These are phyloP conservation scores for Antennarius maculatus DNA, from an alignment of 2,797 vertebrate genomes.

Conservation along the genomic window DNA sequence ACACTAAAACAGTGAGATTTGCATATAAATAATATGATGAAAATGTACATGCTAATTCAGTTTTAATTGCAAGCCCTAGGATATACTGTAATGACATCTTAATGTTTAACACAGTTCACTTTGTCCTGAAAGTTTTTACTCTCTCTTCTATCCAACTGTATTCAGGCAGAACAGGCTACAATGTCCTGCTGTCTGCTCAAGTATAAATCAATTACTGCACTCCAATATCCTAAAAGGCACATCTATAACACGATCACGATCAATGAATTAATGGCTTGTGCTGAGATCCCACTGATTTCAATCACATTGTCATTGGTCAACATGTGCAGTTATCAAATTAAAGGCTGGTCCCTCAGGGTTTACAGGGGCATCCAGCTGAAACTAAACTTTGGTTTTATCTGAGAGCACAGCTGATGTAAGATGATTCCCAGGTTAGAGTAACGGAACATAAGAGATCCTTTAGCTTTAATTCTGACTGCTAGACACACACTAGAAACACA, in stretches of 20 bases:
- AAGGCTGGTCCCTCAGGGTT: constrained; percentile 25
- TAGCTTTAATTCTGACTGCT: constrained; percentile 25
- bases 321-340: constrained; percentile 49
- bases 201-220: constrained; percentile 6
- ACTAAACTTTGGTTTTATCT: constrained; percentile 31
- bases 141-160: constrained; percentile 1
- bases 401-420: constrained; percentile 31
- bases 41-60: constrained; percentile 6
- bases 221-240: constrained; percentile 21
- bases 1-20: constrained; percentile 11
- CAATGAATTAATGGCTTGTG: constrained; percentile 36
- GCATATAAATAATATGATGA: constrained; percentile 7
- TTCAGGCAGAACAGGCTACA: constrained; percentile 1
- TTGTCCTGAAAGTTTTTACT: constrained; percentile 7
- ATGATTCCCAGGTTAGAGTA: constrained; percentile 33
- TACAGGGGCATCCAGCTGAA: constrained; percentile 43
- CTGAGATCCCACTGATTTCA: constrained; percentile 38
- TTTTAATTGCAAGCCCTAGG: background rate
- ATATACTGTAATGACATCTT: background rate
- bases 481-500: constrained; percentile 31
- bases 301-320: constrained; percentile 33
- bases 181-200: constrained; percentile 1
- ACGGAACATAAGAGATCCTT: constrained; percentile 42
- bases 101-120: background rate
- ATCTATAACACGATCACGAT: constrained; percentile 36